Evolutionary conservation across 2,888 invertebrate species (phyloP).

Genomic region (Kuschelorhynchus macadamiae): DNA sequence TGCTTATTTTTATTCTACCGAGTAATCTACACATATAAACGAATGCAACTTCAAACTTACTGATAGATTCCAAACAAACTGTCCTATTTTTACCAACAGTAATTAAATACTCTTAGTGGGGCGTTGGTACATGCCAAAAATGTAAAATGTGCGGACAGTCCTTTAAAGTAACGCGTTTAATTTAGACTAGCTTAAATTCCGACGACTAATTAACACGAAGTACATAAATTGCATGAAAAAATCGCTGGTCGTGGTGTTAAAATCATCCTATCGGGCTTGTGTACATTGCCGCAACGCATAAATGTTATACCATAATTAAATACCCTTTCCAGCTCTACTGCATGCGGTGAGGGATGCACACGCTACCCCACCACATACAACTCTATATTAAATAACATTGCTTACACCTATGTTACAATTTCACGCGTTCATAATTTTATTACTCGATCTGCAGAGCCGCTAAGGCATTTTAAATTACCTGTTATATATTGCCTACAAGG

Average conservation of each 20-base stretch:
- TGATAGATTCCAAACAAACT: no score
- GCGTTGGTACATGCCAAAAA: no score
- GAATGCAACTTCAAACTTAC: no score
- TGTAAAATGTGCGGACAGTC: no score
- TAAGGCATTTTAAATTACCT: constrained; percentile 58
- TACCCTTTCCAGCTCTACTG: constrained; percentile 68
- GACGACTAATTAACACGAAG: constrained; percentile 22
- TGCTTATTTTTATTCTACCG: no score
- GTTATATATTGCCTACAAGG: constrained; percentile 51
- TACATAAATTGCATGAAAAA: constrained; percentile 32
- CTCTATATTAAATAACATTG: constrained; percentile 64
- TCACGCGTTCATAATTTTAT: constrained; percentile 67
- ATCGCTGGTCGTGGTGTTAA: constrained; percentile 23
- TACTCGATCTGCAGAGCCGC: constrained; percentile 53
- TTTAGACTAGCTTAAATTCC: background rate
- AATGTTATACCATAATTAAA: constrained; percentile 69
- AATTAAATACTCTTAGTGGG: no score
- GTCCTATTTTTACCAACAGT: no score
- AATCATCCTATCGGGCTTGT: constrained; percentile 34
- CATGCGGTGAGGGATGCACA: constrained; percentile 63
- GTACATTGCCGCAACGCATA: constrained; percentile 57
- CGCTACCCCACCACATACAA: constrained; percentile 58
- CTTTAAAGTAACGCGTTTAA: background rate
- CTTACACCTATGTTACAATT: constrained; percentile 67
- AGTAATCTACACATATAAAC: no score